Conservation (phyloP, 1,140 invertebrate species). For the Penaeus vannamei region DNA sequence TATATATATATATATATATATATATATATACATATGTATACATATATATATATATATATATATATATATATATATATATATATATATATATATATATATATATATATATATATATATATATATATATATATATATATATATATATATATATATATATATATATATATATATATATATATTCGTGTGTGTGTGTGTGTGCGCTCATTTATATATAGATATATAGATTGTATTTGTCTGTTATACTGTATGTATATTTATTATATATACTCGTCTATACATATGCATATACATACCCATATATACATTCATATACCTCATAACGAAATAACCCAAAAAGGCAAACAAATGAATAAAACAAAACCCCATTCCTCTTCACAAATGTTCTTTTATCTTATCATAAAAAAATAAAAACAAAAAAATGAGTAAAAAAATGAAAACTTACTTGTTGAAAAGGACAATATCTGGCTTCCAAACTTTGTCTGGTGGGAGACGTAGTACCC, state of each 20-base stretch:
- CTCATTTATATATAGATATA: constrained; percentile 9
- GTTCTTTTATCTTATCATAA: no score
- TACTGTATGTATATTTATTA: not conserved
- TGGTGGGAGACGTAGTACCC: constrained; percentile 93
- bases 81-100: constrained; percentile 17
- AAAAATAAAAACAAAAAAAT: no score
- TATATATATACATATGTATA: constrained; percentile 8
- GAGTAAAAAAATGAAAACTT: constrained; percentile 72
- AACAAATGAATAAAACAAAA: no score
- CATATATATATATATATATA: constrained; percentile 28
- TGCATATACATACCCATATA: not conserved
- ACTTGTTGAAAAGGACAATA: constrained; percentile 99
- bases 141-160: constrained; percentile 5
- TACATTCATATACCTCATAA: no score
- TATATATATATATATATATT: constrained; percentile 23
- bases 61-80: not conserved
- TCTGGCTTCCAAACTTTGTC: constrained; percentile 99
- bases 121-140: constrained; percentile 2
- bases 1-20: constrained; percentile 26
- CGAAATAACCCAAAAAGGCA: no score
- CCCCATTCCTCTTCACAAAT: no score
- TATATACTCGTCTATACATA: not conserved
- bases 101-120: constrained; percentile 17
- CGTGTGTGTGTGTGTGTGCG: constrained; percentile 17
- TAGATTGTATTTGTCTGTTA: not conserved